These are phyloP conservation scores for Lucinisca nassula DNA, from an alignment of 2,888 invertebrate genomes.

Conservation along the genomic window DNA sequence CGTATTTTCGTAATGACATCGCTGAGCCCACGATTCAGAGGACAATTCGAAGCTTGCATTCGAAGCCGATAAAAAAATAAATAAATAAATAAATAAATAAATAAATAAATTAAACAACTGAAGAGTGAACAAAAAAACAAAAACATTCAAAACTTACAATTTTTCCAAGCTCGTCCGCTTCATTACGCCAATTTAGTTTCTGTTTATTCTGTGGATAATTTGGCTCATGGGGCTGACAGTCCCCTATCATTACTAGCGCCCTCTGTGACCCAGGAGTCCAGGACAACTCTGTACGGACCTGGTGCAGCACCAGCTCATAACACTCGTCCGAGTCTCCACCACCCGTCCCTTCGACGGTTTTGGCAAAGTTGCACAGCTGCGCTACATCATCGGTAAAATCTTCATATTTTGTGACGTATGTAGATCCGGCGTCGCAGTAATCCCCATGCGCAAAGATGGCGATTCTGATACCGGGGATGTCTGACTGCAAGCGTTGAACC, in stretches of 20 bases:
- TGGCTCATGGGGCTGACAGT: constrained; percentile 83
- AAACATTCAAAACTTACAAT: constrained; percentile 51
- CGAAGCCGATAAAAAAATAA: too few species aligned
- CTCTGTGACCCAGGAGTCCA: constrained; percentile 84
- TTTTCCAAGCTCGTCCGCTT: constrained; percentile 71
- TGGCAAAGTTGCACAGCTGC: constrained; percentile 74
- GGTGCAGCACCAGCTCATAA: constrained; percentile 85
- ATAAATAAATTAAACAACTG: too few species aligned
- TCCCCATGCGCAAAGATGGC: constrained; percentile 86
- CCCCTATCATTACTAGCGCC: constrained; percentile 85
- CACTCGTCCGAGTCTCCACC: constrained; percentile 86
- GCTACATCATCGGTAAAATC: constrained; percentile 69
- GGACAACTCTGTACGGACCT: constrained; percentile 80
- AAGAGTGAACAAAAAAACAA: too few species aligned
- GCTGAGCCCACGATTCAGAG: too few species aligned
- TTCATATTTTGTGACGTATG: constrained; percentile 72
- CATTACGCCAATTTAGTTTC: constrained; percentile 82
- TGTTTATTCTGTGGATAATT: constrained; percentile 74
- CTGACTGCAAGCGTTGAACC: constrained; percentile 83
- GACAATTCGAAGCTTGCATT: too few species aligned
- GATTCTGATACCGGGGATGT: constrained; percentile 84
- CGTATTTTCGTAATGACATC: too few species aligned
- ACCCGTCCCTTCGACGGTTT: constrained; percentile 76
- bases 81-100: too few species aligned
- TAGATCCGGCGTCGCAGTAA: constrained; percentile 77